Base-by-base conservation (phyloP, 1,140 invertebrate genomes). In the Monochamus saltuarius region DNA sequence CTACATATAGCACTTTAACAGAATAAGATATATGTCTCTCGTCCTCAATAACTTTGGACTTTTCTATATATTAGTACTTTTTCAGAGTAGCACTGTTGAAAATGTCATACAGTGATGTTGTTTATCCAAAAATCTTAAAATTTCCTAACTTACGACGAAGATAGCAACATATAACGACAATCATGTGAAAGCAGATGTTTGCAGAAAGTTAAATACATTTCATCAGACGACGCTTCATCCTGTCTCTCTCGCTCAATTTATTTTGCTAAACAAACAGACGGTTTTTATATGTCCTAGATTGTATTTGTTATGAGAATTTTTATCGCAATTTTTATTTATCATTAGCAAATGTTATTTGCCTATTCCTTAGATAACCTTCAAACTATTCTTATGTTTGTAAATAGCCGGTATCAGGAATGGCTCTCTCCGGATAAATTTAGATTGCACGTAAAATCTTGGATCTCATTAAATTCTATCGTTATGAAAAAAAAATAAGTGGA, bases 331-430 rank as follows among this genome's bases (percentile, higher is more conserved):
- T 55, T 45, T 61, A 61, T 55, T 61, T 56, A 61, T 61, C 51
- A 56, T 61, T 61, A 52, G 59, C 59, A 43, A 61, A 61, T 56
- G 52, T 61, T 61, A 61, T 61, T 61, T 61, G 59, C 39, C 59
- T 61, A 61, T 61, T 61, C 53, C 45, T 49, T 39, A 56, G 59
- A 61, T 61, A 61, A 61, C 59, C 59, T 61, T 56, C 59, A 61
- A 61, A 61, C 59, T 61, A 61, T 53, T 51, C 59, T 46, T 14
- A 42, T 61, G 59, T 51, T 61, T 61, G 53, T 61, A 51, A 56
- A 61, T 55, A 61, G 52, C 40, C 19, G 43, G 35, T 46, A n/a
- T 17, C 39, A 29, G 22, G 22, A 29, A 9, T 40, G 36, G 38
- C 51, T 22, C 45, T 19, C 8, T 22, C 45, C 36, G 50, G 19